phyloP scores from a whole-genome alignment of 2,113 vertebrate species.

The Epinephelus cyanopodus region DNA sequence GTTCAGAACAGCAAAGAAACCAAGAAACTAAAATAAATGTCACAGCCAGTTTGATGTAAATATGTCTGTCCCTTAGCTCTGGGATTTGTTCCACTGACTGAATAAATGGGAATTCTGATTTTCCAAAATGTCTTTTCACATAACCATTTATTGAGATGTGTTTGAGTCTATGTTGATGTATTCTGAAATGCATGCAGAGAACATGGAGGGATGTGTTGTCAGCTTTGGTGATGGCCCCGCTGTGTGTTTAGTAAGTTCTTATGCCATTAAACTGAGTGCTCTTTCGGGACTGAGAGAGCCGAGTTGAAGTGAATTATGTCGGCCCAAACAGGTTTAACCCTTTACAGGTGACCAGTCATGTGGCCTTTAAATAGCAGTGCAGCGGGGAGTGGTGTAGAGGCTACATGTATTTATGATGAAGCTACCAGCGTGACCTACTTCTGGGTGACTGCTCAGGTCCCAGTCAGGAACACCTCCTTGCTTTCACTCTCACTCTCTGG shows the following conservation, averaged over 20 bases:
- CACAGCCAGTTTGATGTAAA: slow-evolving; percentile 2
- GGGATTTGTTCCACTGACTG: neutral
- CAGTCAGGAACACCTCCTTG: slow-evolving; percentile 12
- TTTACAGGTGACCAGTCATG: slow-evolving; percentile 63
- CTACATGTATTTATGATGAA: slow-evolving; percentile 76
- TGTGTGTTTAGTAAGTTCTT: slow-evolving; percentile 21
- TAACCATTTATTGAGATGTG: neutral
- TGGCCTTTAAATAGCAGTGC: slow-evolving; percentile 67
- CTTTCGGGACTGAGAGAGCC: slow-evolving; percentile 22
- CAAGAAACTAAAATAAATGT: neutral
- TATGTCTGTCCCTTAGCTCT: neutral
- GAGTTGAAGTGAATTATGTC: slow-evolving; percentile 38
- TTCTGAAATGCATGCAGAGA: slow-evolving; percentile 5
- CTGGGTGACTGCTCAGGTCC: slow-evolving; percentile 62
- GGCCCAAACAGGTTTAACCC: slow-evolving; percentile 52
- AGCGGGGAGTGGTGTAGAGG: slow-evolving; percentile 16
- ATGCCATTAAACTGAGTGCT: slow-evolving; percentile 21
- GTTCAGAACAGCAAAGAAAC: neutral
- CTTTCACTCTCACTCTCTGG: neutral
- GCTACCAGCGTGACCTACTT: slow-evolving; percentile 69
- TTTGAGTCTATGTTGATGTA: neutral
- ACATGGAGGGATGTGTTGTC: neutral
- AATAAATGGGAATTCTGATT: neutral
- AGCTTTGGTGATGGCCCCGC: neutral
- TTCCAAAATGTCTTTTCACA: neutral